phyloP scores from a whole-genome alignment of 2,113 vertebrate genomes.

The Jacana jacana region DNA sequence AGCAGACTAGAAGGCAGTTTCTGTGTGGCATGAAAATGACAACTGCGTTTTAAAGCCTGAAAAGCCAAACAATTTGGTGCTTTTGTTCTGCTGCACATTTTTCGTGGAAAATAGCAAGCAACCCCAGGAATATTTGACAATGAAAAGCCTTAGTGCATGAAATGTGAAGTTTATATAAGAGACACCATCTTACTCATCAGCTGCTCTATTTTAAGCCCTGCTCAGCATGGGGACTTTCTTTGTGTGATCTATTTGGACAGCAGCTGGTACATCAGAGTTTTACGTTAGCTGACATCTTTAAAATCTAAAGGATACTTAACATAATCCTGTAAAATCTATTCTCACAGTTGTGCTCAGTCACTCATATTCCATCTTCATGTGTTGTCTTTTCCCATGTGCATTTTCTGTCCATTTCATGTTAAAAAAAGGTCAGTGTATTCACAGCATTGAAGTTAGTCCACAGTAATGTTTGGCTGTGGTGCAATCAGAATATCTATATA shows the following conservation, averaged over 20 bases:
- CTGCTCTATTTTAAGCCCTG: slow-evolving; percentile 47
- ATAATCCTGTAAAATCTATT: slow-evolving; percentile 15
- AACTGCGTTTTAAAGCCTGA: not conserved
- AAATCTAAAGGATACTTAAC: not conserved
- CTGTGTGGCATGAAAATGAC: slow-evolving; percentile 35
- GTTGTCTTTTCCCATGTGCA: not conserved
- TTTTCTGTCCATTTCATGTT: not conserved
- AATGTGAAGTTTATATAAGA: slow-evolving; percentile 45
- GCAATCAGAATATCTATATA: not conserved
- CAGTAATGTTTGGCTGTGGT: not conserved
- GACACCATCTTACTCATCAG: slow-evolving; percentile 34
- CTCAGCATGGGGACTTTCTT: slow-evolving; percentile 11
- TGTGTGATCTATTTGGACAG: slow-evolving; percentile 53
- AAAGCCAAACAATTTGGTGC: not conserved
- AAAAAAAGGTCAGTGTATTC: not conserved
- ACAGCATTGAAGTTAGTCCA: not conserved
- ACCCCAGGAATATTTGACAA: not conserved
- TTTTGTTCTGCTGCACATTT: not conserved
- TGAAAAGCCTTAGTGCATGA: not conserved
- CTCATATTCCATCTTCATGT: not conserved
- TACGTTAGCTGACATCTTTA: slow-evolving; percentile 8
- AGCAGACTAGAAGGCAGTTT: slow-evolving; percentile 71
- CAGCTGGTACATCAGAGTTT: slow-evolving; percentile 31
- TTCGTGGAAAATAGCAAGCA: not conserved
- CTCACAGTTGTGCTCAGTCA: not conserved